A percentile compares a stretch with the other conserved stretches of the same genome.
phyloP scores from a whole-genome alignment of 2,113 vertebrate genomes.

The Lamprotornis superbus region DNA sequence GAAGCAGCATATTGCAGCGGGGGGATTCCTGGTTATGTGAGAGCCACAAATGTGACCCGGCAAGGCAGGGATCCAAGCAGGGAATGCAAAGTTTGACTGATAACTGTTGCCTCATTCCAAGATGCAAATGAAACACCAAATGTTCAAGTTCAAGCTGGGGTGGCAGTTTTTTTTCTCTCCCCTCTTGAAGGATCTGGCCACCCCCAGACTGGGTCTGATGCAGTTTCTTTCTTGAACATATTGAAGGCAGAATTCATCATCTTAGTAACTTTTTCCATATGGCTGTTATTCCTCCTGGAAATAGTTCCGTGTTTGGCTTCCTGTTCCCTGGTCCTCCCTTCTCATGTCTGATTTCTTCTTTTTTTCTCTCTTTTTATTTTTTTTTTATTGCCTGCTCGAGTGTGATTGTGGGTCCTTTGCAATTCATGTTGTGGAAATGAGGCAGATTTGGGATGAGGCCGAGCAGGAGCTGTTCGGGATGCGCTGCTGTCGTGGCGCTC shows the following conservation, averaged over 20 bases:
- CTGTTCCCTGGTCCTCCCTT: slow-evolving; percentile 26
- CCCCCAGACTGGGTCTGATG: slow-evolving; percentile 58
- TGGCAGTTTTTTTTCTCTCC: slow-evolving; percentile 15
- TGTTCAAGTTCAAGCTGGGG: slow-evolving; percentile 62
- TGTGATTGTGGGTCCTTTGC: not conserved
- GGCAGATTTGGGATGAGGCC: not conserved
- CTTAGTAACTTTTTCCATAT: slow-evolving; percentile 67
- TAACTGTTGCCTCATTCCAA: slow-evolving; percentile 58
- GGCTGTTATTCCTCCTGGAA: slow-evolving; percentile 59
- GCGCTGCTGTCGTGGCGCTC: not conserved
- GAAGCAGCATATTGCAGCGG: slow-evolving; percentile 58
- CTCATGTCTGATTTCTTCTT: not conserved
- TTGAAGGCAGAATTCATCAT: slow-evolving; percentile 66
- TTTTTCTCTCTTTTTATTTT: too few species aligned
- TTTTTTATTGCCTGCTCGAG: not conserved
- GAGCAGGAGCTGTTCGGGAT: not conserved
- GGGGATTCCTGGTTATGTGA: slow-evolving; percentile 69
- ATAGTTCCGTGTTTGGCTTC: slow-evolving; percentile 57
- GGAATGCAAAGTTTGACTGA: slow-evolving; percentile 49
- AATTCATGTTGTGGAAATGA: not conserved
- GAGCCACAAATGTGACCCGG: slow-evolving; percentile 62
- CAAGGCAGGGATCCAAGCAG: slow-evolving; percentile 55
- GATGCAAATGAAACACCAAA: slow-evolving; percentile 68
- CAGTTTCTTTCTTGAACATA: slow-evolving; percentile 62
- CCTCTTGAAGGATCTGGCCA: slow-evolving; percentile 43